These are phyloP conservation scores for Ormyrus labotus DNA, from an alignment of 2,888 invertebrate genomes.

Conservation along the genomic window DNA sequence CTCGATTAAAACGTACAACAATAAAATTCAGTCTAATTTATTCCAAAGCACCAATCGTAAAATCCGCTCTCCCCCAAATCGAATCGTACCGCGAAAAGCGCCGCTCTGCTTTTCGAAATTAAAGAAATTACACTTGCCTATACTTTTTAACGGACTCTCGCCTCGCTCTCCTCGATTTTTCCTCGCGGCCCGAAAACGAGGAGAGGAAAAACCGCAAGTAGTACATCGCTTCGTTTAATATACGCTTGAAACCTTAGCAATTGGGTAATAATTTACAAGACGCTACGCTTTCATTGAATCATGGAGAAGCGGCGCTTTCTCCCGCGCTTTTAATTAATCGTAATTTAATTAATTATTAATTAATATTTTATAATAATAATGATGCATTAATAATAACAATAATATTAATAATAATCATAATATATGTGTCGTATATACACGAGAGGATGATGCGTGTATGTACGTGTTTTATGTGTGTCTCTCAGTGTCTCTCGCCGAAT, in stretches of 20 bases:
- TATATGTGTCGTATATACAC: conserved; percentile 50
- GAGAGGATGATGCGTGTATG: conserved; percentile 47
- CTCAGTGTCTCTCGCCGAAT: conserved; percentile 8
- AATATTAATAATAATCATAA: conserved; percentile 48
- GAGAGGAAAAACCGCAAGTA: conserved; percentile 27
- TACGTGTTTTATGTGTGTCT: conserved; percentile 16
- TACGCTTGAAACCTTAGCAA: conserved; percentile 39
- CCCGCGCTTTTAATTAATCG: conserved; percentile 33
- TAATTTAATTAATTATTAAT: conserved; percentile 46
- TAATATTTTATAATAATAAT: conserved; percentile 43
- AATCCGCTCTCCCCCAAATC: conserved; percentile 44
- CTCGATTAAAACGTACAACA: conserved; percentile 67
- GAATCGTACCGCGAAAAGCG: conserved; percentile 7
- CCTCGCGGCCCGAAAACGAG: background rate
- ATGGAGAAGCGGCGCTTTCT: background rate
- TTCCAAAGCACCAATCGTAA: conserved; percentile 74
- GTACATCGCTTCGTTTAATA: conserved; percentile 23
- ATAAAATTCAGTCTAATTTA: conserved; percentile 74
- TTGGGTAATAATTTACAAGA: conserved; percentile 43
- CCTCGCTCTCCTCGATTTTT: conserved; percentile 24
- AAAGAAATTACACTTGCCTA: conserved; percentile 53
- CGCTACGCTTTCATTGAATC: conserved; percentile 12
- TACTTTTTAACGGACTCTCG: conserved; percentile 48
- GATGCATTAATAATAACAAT: conserved; percentile 48
- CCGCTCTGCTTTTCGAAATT: conserved; percentile 1